Evolutionary conservation across 2,888 invertebrate species (phyloP).

Genomic region (Apantesis nais): DNA sequence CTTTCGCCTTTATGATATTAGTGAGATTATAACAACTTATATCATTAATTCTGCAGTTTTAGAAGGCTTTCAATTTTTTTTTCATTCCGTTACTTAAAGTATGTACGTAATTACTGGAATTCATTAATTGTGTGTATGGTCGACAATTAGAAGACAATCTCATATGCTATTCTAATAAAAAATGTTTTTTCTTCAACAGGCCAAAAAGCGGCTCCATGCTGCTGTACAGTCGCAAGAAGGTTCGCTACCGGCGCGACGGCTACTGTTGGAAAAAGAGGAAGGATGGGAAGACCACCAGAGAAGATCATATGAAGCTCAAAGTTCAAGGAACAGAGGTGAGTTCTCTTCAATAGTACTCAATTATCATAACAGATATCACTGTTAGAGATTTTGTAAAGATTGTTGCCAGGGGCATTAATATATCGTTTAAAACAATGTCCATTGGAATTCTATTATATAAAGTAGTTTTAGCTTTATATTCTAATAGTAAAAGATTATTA

Average conservation of each 20-base stretch:
- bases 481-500: no score
- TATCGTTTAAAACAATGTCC: no score
- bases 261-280: conserved; percentile 99
- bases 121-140: conserved; percentile 36
- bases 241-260: conserved; percentile 97
- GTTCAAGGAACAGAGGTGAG: conserved; percentile 97
- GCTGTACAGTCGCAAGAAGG: conserved; percentile 97
- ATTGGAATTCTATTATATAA: background rate
- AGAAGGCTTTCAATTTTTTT: conserved; percentile 27
- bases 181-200: conserved; percentile 82
- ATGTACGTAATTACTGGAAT: conserved; percentile 24
- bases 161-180: background rate
- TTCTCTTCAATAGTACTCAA: background rate
- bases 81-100: conserved; percentile 20
- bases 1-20: no score
- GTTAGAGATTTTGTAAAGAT: no score
- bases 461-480: no score
- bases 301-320: conserved; percentile 99
- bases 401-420: no score
- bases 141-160: conserved; percentile 17
- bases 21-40: conserved; percentile 25
- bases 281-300: conserved; percentile 98
- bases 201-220: conserved; percentile 99
- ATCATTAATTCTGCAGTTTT: conserved; percentile 25
- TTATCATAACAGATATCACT: background rate